Percentiles rank a stretch among this genome's conserved stretches.
These are phyloP conservation scores for Gorsachius goisagi DNA, from an alignment of 2,113 vertebrate genomes.

Conservation along the genomic window DNA sequence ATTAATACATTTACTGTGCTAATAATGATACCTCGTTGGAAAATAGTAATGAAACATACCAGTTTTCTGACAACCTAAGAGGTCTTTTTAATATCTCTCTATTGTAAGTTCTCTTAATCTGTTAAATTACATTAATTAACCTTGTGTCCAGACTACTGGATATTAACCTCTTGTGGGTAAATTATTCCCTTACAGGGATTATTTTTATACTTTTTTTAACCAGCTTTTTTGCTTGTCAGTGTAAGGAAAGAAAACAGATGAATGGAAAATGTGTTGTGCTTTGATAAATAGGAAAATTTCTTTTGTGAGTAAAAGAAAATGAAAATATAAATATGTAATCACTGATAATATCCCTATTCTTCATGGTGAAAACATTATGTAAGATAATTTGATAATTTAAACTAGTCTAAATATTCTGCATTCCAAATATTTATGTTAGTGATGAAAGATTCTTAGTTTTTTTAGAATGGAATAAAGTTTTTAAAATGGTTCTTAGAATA, in stretches of 20 bases:
- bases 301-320: background rate
- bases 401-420: background rate
- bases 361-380: background rate
- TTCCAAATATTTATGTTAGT: background rate
- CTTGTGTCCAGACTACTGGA: background rate
- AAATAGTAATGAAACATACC: background rate
- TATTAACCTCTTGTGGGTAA: conserved; percentile 18
- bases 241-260: background rate
- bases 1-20: background rate
- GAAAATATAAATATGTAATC: background rate
- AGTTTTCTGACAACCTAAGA: background rate
- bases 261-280: background rate
- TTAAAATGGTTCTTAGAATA: background rate
- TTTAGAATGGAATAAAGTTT: background rate
- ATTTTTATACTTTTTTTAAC: conserved; percentile 19
- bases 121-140: conserved; percentile 32
- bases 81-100: background rate
- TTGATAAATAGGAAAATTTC: background rate
- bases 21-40: background rate
- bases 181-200: background rate
- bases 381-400: background rate
- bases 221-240: background rate
- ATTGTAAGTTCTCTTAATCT: background rate
- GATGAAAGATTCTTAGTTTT: background rate
- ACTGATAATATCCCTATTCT: background rate